Conservation (phyloP, 1,140 invertebrate genomes). For the Lepidurus apus region DNA sequence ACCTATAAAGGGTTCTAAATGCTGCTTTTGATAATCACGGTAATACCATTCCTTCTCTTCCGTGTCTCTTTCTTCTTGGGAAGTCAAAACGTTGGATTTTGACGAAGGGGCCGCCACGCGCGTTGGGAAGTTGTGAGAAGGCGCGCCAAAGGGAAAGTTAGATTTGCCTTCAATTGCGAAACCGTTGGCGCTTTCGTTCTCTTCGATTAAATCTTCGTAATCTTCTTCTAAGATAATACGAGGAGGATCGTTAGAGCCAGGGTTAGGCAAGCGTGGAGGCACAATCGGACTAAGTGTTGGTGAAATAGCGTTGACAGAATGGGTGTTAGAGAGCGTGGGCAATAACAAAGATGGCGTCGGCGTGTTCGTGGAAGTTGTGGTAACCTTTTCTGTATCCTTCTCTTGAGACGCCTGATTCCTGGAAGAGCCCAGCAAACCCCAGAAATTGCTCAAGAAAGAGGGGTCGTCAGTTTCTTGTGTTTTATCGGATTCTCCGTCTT, state of each 20-base stretch:
- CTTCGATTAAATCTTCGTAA: constrained; percentile 9
- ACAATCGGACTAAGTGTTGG: background rate
- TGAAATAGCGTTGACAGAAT: background rate
- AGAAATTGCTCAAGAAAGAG: background rate
- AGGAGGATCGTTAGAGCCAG: background rate
- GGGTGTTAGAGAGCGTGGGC: background rate
- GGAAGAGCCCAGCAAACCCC: background rate
- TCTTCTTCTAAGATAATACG: background rate
- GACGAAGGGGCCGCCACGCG: background rate
- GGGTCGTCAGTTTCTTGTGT: background rate
- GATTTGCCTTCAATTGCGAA: background rate
- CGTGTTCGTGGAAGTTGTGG: background rate
- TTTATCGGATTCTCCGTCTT: background rate
- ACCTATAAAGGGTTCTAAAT: constrained; percentile 60
- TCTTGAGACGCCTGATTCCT: background rate
- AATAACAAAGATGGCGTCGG: background rate
- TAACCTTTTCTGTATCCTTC: background rate
- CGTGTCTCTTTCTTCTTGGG: background rate
- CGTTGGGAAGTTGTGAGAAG: background rate
- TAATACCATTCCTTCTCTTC: constrained; percentile 61
- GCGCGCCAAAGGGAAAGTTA: background rate
- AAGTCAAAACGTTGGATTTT: constrained; percentile 11
- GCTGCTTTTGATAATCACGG: constrained; percentile 66
- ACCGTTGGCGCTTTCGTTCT: background rate
- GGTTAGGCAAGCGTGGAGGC: background rate